Percentiles rank a stretch among this genome's conserved stretches.
Conservation (phyloP, 1,140 invertebrate genomes). For the Philaenus spumarius region DNA sequence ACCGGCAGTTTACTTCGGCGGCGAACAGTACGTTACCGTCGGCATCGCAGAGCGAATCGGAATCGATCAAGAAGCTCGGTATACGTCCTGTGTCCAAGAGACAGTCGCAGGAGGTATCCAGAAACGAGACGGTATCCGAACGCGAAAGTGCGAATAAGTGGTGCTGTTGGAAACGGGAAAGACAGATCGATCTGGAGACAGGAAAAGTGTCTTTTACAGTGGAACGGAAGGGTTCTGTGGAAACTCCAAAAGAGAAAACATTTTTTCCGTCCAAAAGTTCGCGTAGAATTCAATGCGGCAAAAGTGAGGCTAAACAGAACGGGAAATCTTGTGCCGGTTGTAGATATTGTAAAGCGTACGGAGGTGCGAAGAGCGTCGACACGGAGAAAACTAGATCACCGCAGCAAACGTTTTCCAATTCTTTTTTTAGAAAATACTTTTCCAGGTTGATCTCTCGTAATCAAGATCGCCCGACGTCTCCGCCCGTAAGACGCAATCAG, state of each 20-base stretch:
- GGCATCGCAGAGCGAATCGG: constrained; percentile 7
- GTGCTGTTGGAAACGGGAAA: too few relatives aligned
- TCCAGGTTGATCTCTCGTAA: background rate
- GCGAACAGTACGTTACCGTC: constrained; percentile 2
- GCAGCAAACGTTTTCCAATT: background rate
- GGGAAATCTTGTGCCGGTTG: constrained; percentile 21
- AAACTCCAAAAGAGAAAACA: constrained; percentile 4
- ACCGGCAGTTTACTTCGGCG: constrained; percentile 36
- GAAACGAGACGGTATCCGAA: too few relatives aligned
- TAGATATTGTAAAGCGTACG: constrained; percentile 20
- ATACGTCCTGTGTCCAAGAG: constrained; percentile 10
- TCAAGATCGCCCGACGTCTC: background rate
- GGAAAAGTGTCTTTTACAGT: too few relatives aligned
- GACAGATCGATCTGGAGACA: too few relatives aligned
- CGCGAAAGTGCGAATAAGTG: too few relatives aligned
- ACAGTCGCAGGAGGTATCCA: background rate
- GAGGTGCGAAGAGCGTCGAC: background rate
- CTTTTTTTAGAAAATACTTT: background rate
- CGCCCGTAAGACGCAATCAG: constrained; percentile 22
- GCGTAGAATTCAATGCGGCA: constrained; percentile 1
- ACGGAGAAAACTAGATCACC: background rate
- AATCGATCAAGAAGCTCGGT: constrained; percentile 17
- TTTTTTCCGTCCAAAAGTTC: constrained; percentile 5
- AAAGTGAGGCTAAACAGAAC: too few relatives aligned
- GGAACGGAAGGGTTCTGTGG: too few relatives aligned